Percentiles rank a stretch among this genome's conserved stretches.
Evolutionary conservation across 2,797 vertebrate genomes (phyloP).

Genomic region (Channa striata): DNA sequence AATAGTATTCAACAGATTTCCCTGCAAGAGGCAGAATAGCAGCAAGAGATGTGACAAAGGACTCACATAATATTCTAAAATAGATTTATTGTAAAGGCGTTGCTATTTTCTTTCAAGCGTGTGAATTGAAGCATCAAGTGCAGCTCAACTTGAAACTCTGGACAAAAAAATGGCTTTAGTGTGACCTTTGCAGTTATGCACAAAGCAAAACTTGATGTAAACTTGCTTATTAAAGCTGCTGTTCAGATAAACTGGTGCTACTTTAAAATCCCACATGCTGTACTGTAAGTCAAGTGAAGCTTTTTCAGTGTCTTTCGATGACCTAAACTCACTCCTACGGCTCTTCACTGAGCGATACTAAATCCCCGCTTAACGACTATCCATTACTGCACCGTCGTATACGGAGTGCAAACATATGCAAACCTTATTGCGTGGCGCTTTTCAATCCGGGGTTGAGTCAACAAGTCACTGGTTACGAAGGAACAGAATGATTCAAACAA

Average conservation of each 20-base stretch:
- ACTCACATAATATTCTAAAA: conserved; percentile 15
- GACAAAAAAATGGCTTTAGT: neutral
- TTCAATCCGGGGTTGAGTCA: conserved; percentile 13
- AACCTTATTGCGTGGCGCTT: conserved; percentile 22
- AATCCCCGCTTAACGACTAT: conserved; percentile 26
- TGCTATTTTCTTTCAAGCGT: conserved; percentile 11
- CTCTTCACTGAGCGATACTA: conserved; percentile 41
- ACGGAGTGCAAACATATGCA: conserved; percentile 46
- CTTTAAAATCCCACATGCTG: conserved; percentile 41
- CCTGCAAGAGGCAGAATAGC: neutral
- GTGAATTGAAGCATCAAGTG: neutral
- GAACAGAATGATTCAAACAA: neutral
- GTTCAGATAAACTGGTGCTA: conserved; percentile 18
- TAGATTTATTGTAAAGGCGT: neutral
- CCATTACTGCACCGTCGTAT: conserved; percentile 16
- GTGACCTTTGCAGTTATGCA: conserved; percentile 31
- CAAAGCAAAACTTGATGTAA: conserved; percentile 22
- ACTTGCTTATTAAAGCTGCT: conserved; percentile 8
- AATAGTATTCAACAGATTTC: conserved; percentile 11
- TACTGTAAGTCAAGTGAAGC: conserved; percentile 26
- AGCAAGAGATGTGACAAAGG: conserved; percentile 28
- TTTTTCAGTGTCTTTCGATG: conserved; percentile 34
- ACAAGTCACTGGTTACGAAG: neutral
- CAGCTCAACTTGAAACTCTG: neutral
- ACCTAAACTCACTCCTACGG: conserved; percentile 42